Conservation (phyloP, 2,888 invertebrate genomes). For the Sinohyriopsis cumingii region DNA sequence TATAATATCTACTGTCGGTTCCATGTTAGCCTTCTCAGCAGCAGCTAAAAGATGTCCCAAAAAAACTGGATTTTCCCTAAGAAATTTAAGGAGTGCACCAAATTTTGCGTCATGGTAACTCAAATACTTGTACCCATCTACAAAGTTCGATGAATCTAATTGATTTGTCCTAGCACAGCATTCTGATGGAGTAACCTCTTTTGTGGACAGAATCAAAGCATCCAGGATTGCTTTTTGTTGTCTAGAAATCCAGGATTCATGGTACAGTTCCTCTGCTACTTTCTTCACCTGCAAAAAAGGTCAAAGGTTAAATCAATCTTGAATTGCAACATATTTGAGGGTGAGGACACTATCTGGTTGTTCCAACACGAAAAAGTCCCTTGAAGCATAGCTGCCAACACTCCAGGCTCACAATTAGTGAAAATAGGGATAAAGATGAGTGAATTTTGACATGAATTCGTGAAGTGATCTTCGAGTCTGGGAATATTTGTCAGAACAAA, state of each 20-base stretch:
- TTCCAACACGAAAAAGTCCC: no score
- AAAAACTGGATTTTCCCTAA: slow-evolving; percentile 81
- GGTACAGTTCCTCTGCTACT: slow-evolving; percentile 78
- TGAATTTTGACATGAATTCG: no score
- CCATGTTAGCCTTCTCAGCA: slow-evolving; percentile 75
- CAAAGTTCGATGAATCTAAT: slow-evolving; percentile 74
- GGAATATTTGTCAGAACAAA: no score
- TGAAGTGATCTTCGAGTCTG: no score
- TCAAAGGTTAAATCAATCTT: no score
- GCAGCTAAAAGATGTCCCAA: slow-evolving; percentile 79
- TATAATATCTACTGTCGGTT: slow-evolving; percentile 36
- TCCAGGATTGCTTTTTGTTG: slow-evolving; percentile 80
- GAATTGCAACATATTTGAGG: no score
- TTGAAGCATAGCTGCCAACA: no score
- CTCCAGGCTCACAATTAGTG: no score
- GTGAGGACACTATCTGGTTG: no score
- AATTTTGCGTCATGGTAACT: slow-evolving; percentile 84
- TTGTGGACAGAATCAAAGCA: slow-evolving; percentile 82
- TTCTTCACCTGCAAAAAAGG: slow-evolving; percentile 50
- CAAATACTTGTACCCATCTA: slow-evolving; percentile 80
- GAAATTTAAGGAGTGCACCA: slow-evolving; percentile 80
- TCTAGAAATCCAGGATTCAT: slow-evolving; percentile 89
- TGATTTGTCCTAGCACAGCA: slow-evolving; percentile 79
- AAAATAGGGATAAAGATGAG: no score
- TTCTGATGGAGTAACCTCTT: slow-evolving; percentile 83